phyloP scores from a whole-genome alignment of 2,797 vertebrate genomes.

The Buceros bicornis region DNA sequence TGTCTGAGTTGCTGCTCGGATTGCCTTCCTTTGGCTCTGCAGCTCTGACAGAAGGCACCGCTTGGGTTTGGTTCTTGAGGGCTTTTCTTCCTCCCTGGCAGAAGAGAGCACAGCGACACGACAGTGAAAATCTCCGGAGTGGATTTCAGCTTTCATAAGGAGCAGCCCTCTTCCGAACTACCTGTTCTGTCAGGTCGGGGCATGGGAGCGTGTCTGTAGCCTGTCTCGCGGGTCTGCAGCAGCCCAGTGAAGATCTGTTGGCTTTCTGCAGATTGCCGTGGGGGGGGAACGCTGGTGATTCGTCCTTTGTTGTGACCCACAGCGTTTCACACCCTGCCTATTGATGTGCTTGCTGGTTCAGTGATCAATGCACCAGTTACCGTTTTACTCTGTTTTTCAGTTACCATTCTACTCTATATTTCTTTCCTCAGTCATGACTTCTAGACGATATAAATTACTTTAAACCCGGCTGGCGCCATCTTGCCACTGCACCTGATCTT shows the following conservation, averaged over 20 bases:
- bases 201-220: not conserved
- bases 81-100: not conserved
- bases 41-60: not conserved
- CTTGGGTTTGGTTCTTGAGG: not conserved
- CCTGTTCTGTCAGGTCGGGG: not conserved
- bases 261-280: not conserved
- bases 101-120: not conserved
- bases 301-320: not conserved
- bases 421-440: not conserved
- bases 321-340: not conserved
- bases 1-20: not conserved
- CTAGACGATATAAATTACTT: not conserved
- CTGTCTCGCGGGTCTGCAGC: not conserved
- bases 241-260: not conserved
- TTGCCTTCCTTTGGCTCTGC: not conserved
- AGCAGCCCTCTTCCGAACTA: rapidly evolving
- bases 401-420: not conserved
- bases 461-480: not conserved
- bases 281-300: not conserved
- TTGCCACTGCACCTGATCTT: not conserved
- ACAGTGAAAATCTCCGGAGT: not conserved
- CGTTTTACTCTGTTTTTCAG: not conserved
- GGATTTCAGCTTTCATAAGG: not conserved
- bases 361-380: not conserved
- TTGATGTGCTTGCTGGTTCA: not conserved